phyloP scores from a whole-genome alignment of 2,113 vertebrate genomes.

The Eclectus roratus region DNA sequence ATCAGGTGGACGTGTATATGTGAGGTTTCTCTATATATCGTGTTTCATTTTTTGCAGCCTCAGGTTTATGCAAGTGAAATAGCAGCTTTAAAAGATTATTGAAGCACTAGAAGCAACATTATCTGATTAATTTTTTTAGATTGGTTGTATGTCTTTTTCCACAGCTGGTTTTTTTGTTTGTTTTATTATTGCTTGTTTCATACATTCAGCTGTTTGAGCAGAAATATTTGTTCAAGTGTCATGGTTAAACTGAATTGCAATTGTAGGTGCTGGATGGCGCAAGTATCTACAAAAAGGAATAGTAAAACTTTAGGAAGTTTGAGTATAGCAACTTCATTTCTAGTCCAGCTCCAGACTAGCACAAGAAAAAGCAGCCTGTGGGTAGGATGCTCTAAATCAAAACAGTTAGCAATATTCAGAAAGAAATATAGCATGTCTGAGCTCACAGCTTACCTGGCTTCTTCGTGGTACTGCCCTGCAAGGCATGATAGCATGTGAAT shows the following conservation, averaged over 20 bases:
- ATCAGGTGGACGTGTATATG: background rate
- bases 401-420: background rate
- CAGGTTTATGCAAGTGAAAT: background rate
- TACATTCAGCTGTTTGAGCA: background rate
- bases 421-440: background rate
- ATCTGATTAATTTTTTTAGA: background rate
- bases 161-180: background rate
- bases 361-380: background rate
- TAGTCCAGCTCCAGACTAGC: background rate
- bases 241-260: background rate
- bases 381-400: background rate
- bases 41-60: background rate
- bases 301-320: background rate
- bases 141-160: background rate
- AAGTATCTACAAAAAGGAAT: background rate
- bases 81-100: background rate
- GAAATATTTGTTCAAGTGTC: background rate
- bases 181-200: background rate
- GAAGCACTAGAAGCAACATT: background rate
- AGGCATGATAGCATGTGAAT: background rate
- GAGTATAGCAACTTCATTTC: background rate
- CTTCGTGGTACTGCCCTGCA: background rate
- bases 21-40: background rate
- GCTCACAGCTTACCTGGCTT: background rate
- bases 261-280: background rate